Evolutionary conservation across 2,888 invertebrate species (phyloP), one percentile per base, ranked within the genome.

Genomic region (Cantharis nigra): DNA sequence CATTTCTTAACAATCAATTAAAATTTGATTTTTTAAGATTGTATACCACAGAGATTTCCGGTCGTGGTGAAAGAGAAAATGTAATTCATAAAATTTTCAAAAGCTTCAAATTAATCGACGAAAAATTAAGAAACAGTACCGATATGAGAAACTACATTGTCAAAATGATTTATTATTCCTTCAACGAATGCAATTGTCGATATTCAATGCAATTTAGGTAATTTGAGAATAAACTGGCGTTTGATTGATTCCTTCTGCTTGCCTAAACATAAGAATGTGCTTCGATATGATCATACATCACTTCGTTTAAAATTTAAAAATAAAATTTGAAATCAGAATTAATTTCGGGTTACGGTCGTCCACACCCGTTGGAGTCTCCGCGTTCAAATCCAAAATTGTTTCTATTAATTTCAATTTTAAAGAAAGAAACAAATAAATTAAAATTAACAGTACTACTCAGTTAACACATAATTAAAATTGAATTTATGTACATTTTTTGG

Each of bases 181-280:
- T 33, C 23, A 20, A 65, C 70, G 63, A 78, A 75, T 75, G 74
- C 64, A 75, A 78, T 78, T 75, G 78, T 69, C 72, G 74, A 75
- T 75, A 70, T 28, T 63, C 62, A 49, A 73, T 73, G 67, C 67
- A 69, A 73, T 77, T 76, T 76, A 63, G 76, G 72, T 76, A 76
- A 76, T 76, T 76, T 76, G 72, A 65, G 70, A 49, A 72, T 72
- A 76, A 76, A 72, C 72, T 64, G 63, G 5, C 65, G 63, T 64
- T 76, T 72, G 70, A 70, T 72, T 76, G 72, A 72, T 76, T 76
- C 76, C 73, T 72, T 76, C 67, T 76, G 76, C 63, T 72, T 76
- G 72, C 72, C 63, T 76, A 76, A 63, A 76, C 69, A 76, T 20
- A 63, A 70, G n/a, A 67, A 23, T 67, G 65, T 67, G 49, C 49